Conservation (phyloP, 2,888 invertebrate species). For the Periphyllus acericola region DNA sequence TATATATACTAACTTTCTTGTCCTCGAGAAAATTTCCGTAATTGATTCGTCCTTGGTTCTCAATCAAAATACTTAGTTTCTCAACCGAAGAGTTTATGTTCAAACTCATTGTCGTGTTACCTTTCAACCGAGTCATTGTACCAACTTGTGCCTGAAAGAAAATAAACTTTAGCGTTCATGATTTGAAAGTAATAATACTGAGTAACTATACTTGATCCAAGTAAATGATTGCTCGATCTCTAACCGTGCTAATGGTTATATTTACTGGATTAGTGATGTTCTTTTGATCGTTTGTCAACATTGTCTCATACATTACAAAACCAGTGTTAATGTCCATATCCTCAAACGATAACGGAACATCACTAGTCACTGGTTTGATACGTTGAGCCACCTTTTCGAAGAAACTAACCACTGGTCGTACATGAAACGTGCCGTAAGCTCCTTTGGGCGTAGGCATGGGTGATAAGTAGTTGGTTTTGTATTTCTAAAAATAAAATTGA, state of each 20-base stretch:
- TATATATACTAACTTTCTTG: conserved; percentile 26
- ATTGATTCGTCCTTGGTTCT: conserved; percentile 87
- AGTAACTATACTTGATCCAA: conserved; percentile 67
- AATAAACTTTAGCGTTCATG: not conserved
- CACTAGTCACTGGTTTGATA: conserved; percentile 36
- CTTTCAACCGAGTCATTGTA: conserved; percentile 30
- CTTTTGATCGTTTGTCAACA: conserved; percentile 66
- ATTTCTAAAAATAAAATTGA: conserved; percentile 60
- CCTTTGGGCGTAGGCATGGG: conserved; percentile 74
- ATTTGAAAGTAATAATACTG: not conserved
- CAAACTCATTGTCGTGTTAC: conserved; percentile 39
- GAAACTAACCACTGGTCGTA: conserved; percentile 69
- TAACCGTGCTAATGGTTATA: conserved; percentile 71
- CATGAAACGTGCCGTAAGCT: conserved; percentile 73
- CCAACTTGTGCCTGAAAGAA: conserved; percentile 42
- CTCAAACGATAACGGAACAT: conserved; percentile 74
- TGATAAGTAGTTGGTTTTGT: conserved; percentile 68
- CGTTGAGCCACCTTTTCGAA: conserved; percentile 63
- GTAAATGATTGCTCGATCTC: conserved; percentile 78
- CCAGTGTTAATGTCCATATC: conserved; percentile 73
- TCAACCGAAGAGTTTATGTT: conserved; percentile 64
- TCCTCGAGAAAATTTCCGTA: conserved; percentile 68
- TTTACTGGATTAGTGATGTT: conserved; percentile 67
- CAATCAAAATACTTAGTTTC: conserved; percentile 69
- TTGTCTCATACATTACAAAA: conserved; percentile 74